Base-by-base conservation (phyloP, 2,888 invertebrate genomes). In the Tortrix viridana region DNA sequence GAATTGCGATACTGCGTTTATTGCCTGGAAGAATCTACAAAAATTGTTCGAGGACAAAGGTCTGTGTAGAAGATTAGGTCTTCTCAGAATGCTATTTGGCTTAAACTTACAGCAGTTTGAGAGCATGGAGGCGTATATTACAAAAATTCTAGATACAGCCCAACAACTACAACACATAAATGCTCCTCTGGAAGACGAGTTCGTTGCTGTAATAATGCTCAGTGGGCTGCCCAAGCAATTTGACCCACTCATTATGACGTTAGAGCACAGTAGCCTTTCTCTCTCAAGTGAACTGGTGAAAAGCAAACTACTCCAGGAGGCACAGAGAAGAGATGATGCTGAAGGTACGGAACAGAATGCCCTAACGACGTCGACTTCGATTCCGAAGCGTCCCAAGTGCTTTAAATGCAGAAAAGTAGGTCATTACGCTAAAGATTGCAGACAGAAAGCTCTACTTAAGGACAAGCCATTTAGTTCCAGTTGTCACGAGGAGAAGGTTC, bases 161-260 rank as follows among this genome's bases (percentile, higher is more conserved):
- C 60, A 71, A 55, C 69, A 69, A 61, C 20, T 69, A 53, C 53
- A 64, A 41, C 69, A 69, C 16, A 70, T 70, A 50, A 62, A 58
- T 4, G 53, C 70, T 19, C 66, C 67, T 38, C 60, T 70, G 23
- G 69, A 69, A 0, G 71, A 69, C 58, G 69, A 69, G 53, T 69
- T 71, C 20, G 22, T 69, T 7, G 47, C 66, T 37, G 65, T 71
- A 0, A 41, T 71, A 19, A 65, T 71, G 50, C 41, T 71, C 47
- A 69, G 67, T 38, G 68, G 69, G 16, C 63, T 71, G 14, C 57
- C 69, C 7, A 37, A 63, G 48, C 65, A 69, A 5, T 70, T 67
- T 37, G 69, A 68, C 32, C 68, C 66, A 16, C 64, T 69, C 6
- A 71, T 69, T 5, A 68, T 71, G 71, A 65, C 69, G 14, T 55